Conservation (phyloP, 1,140 invertebrate genomes). For the Neotoxoptera formosana region DNA sequence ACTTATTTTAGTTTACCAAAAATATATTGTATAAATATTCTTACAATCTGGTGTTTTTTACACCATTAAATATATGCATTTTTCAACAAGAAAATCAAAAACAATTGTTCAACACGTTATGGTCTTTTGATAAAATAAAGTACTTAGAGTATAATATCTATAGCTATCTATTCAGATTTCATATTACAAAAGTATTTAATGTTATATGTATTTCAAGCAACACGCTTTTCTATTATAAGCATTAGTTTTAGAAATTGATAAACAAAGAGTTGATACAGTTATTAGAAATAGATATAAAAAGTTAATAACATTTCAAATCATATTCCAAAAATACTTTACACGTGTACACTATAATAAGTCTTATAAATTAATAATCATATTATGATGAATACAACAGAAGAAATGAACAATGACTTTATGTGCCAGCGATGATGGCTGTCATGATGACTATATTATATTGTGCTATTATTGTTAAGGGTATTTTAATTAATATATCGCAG, state of each 20-base stretch:
- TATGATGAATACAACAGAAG: neutral
- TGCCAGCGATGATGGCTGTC: neutral
- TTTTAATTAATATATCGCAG: neutral
- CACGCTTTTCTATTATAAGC: neutral
- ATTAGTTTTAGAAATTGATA: neutral
- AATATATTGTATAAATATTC: neutral
- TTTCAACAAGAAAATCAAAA: neutral
- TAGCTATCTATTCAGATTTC: neutral
- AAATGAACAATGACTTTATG: neutral
- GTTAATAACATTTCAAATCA: neutral
- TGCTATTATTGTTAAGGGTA: neutral
- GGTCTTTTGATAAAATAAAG: neutral
- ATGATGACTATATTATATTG: neutral
- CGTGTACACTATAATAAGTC: neutral
- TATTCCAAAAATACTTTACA: neutral
- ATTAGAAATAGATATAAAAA: neutral
- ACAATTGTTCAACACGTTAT: neutral
- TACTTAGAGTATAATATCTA: neutral
- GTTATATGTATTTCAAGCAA: neutral
- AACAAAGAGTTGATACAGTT: neutral
- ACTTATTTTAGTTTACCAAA: neutral
- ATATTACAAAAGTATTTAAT: neutral
- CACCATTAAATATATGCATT: no score
- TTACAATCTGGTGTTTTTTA: neutral
- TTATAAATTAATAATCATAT: neutral